Percentiles rank a stretch among this genome's conserved stretches.
phyloP scores from a whole-genome alignment of 92 coral and sea anemone genomes.

The Pocillopora meandrina region DNA sequence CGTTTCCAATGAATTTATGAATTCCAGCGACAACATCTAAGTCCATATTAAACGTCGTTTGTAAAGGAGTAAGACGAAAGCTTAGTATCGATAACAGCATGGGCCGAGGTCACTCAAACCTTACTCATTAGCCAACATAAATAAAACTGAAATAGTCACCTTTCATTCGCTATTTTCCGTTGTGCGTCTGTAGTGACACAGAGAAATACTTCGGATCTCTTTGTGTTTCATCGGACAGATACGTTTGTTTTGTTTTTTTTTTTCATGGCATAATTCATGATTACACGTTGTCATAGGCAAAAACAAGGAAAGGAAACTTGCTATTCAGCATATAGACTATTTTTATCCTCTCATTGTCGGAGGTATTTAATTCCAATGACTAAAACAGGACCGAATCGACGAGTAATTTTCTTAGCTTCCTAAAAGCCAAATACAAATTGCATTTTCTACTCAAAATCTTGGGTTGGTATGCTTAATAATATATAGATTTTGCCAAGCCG shows the following conservation, averaged over 20 bases:
- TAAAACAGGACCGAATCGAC: too few species aligned
- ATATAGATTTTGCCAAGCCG: too few species aligned
- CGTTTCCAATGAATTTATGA: slow-evolving; percentile 20
- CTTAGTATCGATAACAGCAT: not conserved
- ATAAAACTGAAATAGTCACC: not conserved
- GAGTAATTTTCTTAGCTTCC: too few species aligned
- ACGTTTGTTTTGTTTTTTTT: not conserved
- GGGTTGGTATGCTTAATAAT: too few species aligned
- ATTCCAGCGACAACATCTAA: slow-evolving; percentile 12
- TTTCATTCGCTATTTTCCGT: not conserved
- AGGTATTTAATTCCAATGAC: too few species aligned
- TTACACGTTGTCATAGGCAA: too few species aligned
- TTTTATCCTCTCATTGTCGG: too few species aligned
- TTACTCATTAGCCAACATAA: not conserved
- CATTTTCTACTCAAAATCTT: too few species aligned
- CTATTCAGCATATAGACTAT: too few species aligned
- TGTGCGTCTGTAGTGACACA: too few species aligned
- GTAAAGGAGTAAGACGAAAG: not conserved
- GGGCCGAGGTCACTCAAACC: not conserved
- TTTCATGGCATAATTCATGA: not conserved
- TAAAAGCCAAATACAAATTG: too few species aligned
- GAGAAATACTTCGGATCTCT: not conserved
- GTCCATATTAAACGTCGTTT: not conserved
- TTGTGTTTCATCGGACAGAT: not conserved
- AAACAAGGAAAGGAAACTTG: too few species aligned